Conservation (phyloP, 2,888 invertebrate genomes). For the Dendrolimus houi region DNA sequence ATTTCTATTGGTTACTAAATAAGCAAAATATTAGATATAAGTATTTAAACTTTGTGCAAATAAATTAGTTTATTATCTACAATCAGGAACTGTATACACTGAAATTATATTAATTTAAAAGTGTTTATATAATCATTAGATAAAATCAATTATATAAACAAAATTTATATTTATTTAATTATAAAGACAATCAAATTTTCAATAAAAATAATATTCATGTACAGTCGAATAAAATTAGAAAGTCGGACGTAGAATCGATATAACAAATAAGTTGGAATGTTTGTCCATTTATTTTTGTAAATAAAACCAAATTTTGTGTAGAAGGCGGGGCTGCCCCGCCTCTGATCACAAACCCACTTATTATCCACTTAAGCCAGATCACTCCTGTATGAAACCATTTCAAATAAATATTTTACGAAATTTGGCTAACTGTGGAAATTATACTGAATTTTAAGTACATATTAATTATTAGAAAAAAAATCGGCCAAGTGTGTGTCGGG, state of each 20-base stretch:
- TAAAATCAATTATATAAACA: no score
- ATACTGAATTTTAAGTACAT: no score
- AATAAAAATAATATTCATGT: no score
- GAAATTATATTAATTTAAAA: conserved; percentile 5
- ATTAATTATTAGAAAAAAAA: no score
- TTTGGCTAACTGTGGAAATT: neutral
- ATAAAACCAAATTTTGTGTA: conserved; percentile 42
- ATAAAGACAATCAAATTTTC: no score
- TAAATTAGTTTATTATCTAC: neutral
- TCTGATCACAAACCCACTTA: conserved; percentile 46
- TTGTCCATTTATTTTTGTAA: conserved; percentile 16
- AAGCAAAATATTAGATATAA: neutral
- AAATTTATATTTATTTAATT: no score
- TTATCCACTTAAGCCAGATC: conserved; percentile 69
- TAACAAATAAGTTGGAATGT: conserved; percentile 1
- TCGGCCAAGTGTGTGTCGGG: no score
- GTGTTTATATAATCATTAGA: conserved; percentile 3
- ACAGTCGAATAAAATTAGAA: no score
- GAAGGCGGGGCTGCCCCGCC: conserved; percentile 60
- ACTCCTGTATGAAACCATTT: conserved; percentile 61
- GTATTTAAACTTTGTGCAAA: neutral
- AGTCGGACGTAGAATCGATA: neutral
- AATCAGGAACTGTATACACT: neutral
- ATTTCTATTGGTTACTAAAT: neutral
- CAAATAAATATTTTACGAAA: conserved; percentile 1